These are phyloP conservation scores for Synaphobranchus kaupii DNA, from an alignment of 2,797 vertebrate genomes.

Conservation along the genomic window DNA sequence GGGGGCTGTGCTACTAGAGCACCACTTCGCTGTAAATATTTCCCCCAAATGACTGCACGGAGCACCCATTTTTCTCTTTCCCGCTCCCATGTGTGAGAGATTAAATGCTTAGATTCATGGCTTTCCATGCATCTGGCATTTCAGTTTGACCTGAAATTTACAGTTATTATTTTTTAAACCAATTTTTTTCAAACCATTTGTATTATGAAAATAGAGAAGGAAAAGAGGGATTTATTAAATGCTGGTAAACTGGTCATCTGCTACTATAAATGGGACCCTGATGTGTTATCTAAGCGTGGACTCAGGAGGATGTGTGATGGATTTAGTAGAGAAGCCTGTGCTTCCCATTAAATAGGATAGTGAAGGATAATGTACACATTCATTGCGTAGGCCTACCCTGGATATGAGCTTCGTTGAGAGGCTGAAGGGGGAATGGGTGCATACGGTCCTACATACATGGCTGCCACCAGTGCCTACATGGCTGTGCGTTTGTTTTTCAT, in stretches of 20 bases:
- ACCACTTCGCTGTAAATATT: neutral
- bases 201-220: neutral
- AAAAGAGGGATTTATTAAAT: neutral
- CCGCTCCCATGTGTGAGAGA: neutral
- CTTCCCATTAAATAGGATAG: slow-evolving; percentile 3
- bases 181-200: neutral
- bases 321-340: neutral
- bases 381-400: neutral
- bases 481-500: slow-evolving; percentile 57
- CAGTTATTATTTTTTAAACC: neutral
- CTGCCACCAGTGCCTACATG: slow-evolving; percentile 44
- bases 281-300: neutral
- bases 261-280: neutral
- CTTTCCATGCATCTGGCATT: neutral
- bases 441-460: slow-evolving; percentile 36
- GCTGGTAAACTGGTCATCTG: neutral
- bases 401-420: slow-evolving; percentile 8
- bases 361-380: neutral
- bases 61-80: neutral
- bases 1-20: neutral
- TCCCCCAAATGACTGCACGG: neutral
- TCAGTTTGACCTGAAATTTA: neutral
- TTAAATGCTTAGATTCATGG: neutral
- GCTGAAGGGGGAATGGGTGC: slow-evolving; percentile 45
- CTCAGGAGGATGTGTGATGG: neutral